Percentiles rank a stretch among this genome's conserved stretches.
phyloP scores from a whole-genome alignment of 2,888 invertebrate species.

The Parnassius mnemosyne region DNA sequence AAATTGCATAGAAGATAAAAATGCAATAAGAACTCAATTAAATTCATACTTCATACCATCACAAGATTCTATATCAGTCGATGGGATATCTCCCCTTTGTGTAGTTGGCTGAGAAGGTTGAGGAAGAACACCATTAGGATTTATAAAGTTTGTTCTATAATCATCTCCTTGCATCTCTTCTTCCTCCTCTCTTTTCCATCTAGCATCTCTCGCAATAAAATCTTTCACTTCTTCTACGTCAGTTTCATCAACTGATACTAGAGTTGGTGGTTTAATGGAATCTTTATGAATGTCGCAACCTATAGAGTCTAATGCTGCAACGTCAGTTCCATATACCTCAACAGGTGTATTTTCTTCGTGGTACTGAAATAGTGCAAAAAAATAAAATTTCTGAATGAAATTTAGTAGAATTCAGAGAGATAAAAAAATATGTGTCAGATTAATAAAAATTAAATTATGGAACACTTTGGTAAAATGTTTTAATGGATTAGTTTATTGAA shows the following conservation, averaged over 20 bases:
- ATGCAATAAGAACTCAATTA: too few relatives aligned
- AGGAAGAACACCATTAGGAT: conserved; percentile 48
- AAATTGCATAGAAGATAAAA: too few relatives aligned
- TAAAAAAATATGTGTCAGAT: too few relatives aligned
- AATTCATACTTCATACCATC: conserved; percentile 49
- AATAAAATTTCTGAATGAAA: too few relatives aligned
- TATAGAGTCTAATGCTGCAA: conserved; percentile 71
- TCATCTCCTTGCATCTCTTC: conserved; percentile 68
- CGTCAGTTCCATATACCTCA: conserved; percentile 74
- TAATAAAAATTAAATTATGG: too few relatives aligned
- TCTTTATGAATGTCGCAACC: conserved; percentile 62
- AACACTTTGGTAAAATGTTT: too few relatives aligned
- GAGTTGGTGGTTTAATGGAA: conserved; percentile 48
- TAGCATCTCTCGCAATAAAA: conserved; percentile 57
- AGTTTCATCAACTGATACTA: conserved; percentile 51
- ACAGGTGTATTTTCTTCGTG: conserved; percentile 81
- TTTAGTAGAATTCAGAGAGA: too few relatives aligned
- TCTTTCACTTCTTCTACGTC: conserved; percentile 67
- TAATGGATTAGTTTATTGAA: too few relatives aligned
- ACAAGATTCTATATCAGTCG: conserved; percentile 67
- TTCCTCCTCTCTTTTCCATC: conserved; percentile 58
- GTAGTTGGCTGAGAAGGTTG: conserved; percentile 43
- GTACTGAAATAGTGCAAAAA: conserved; percentile 58
- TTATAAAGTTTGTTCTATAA: conserved; percentile 59
- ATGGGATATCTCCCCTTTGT: conserved; percentile 68